Evolutionary conservation across 2,888 invertebrate species (phyloP), one percentile per base, ranked within the genome.

Genomic region (Prenolepis imparis): DNA sequence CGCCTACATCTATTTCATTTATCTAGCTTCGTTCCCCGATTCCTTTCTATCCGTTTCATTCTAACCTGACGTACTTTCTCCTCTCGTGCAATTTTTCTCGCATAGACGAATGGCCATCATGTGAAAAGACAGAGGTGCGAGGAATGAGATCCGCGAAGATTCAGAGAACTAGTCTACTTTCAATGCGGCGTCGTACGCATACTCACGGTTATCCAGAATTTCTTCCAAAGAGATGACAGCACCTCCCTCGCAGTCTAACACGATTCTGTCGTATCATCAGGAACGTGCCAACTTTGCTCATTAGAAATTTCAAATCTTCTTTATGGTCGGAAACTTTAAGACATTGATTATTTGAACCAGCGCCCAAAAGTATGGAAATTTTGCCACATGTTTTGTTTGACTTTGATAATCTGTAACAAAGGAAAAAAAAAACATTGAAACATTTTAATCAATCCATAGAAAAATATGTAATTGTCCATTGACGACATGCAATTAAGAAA

Each of bases 11-110:
- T 82, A 82, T 77, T 80, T 41, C 80, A 48, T 81, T 81, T 83
- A 83, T 67, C 59, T 57, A 68, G 28, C 67, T 70, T 66, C 52
- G 39, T 41, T 59, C 59, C 57, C 57, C 44, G 44, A 32, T 55
- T 63, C n/a, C 32, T 55, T 67, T 78, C 70, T 67, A 48, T 84
- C 82, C 81, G 36, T 80, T 84, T 82, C 64, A 55, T 70, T 80
- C 59, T 70, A 36, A 48, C 12, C 24, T 36, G 5, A 68, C 44
- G 59, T 36, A 12, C 21, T 24, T 80, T 70, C 67, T 67, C 55
- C 64, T 44, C 39, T 57, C 36, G 48, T 48, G 61, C 48, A 70
- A 82, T 68, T 83, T 82, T 84, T 82, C 67, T 41, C 78, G 18
- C 36, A 18, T 36, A 32, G 41, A 68, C 68, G 59, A 80, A 68